A percentile compares a stretch with the other conserved stretches of the same genome.
Conservation (phyloP, 2,797 vertebrate genomes). For the Pagetopsis macropterus region DNA sequence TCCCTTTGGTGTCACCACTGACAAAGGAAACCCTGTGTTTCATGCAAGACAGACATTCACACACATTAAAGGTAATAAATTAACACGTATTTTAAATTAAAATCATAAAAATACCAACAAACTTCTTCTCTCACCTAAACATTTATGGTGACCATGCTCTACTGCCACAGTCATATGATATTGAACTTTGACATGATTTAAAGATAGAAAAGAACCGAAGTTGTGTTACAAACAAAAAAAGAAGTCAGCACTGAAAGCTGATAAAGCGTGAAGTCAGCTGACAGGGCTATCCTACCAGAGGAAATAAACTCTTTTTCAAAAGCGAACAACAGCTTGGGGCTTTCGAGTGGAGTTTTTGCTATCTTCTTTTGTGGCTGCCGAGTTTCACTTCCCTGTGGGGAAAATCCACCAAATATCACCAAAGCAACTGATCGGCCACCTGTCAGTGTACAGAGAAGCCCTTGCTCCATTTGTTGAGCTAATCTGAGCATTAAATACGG, state of each 20-base stretch:
- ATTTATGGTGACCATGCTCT: conserved; percentile 68
- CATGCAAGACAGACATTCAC: conserved; percentile 36
- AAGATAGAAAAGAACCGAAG: not conserved
- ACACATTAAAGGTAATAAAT: conserved; percentile 68
- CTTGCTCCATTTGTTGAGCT: not conserved
- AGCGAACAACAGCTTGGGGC: conserved; percentile 45
- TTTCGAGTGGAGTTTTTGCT: conserved; percentile 66
- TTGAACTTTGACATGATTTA: conserved; percentile 18
- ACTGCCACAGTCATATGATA: conserved; percentile 54
- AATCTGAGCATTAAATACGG: not conserved
- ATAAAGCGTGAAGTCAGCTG: conserved; percentile 51
- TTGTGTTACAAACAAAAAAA: conserved; percentile 6
- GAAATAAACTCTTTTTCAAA: conserved; percentile 36
- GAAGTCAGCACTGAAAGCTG: conserved; percentile 28
- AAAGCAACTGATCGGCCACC: conserved; percentile 46
- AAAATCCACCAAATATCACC: conserved; percentile 57
- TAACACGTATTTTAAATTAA: conserved; percentile 67
- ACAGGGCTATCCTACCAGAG: conserved; percentile 34
- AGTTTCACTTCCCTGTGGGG: conserved; percentile 73
- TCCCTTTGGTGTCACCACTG: conserved; percentile 16
- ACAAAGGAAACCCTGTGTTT: conserved; percentile 47
- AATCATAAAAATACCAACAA: conserved; percentile 60
- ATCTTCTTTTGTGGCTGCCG: conserved; percentile 38
- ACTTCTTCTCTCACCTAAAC: conserved; percentile 81
- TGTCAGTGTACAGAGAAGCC: conserved; percentile 22